A percentile compares a stretch with the other conserved stretches of the same genome.
Conservation (phyloP, 2,113 vertebrate species). For the Centropristis striata region DNA sequence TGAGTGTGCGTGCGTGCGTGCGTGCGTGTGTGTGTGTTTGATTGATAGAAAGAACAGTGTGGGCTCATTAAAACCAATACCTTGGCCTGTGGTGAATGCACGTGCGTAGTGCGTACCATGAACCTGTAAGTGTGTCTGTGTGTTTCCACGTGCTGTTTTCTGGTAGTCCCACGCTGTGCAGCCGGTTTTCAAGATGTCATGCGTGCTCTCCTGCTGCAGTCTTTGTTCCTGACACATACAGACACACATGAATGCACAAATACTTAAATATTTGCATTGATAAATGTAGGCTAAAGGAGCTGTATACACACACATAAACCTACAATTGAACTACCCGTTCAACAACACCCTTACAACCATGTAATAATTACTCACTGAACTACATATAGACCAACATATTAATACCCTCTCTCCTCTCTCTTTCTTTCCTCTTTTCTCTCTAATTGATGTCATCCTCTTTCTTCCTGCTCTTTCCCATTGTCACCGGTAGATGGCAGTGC, state of each 20-base stretch:
- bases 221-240: background rate
- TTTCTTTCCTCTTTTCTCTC: background rate
- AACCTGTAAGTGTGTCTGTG: slow-evolving; percentile 36
- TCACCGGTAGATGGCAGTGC: slow-evolving; percentile 66
- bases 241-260: no score
- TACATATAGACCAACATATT: background rate
- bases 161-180: background rate
- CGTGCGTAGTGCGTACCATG: slow-evolving; percentile 13
- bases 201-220: background rate
- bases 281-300: background rate
- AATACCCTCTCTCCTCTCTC: background rate
- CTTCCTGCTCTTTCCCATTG: background rate
- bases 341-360: background rate
- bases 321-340: no score
- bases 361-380: background rate
- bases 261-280: background rate
- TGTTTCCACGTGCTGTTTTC: slow-evolving; percentile 37
- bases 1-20: no score
- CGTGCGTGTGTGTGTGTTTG: slow-evolving; percentile 35
- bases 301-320: no score
- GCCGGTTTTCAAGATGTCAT: slow-evolving; percentile 1
- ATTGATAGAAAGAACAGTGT: slow-evolving; percentile 60
- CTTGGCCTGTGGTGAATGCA: slow-evolving; percentile 33
- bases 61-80: slow-evolving; percentile 49
- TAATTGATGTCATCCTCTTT: background rate